phyloP scores from a whole-genome alignment of 2,797 vertebrate species.

The Premnoplex brunnescens region DNA sequence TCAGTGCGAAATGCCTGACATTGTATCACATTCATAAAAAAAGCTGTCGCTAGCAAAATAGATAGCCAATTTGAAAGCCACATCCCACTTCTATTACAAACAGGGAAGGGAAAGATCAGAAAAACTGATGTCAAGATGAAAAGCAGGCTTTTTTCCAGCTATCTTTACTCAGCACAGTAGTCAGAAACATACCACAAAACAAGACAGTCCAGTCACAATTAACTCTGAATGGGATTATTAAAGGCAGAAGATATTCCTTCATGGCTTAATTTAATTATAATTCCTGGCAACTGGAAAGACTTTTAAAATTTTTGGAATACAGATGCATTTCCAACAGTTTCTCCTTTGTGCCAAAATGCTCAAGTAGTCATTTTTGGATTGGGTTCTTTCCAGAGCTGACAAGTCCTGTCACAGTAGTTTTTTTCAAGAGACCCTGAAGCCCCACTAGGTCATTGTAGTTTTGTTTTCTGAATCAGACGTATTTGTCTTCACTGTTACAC shows the following conservation, averaged over 20 bases:
- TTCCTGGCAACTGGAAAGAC: not conserved
- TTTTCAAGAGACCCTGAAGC: not conserved
- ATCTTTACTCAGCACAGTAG: not conserved
- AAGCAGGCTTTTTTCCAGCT: not conserved
- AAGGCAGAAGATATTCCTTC: not conserved
- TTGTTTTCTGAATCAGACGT: not conserved
- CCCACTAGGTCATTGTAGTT: not conserved
- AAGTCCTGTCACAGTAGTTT: not conserved
- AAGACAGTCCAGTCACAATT: not conserved
- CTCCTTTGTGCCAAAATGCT: not conserved
- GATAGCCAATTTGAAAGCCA: slow-evolving; percentile 8
- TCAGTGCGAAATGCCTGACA: slow-evolving; percentile 18
- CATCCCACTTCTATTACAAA: not conserved
- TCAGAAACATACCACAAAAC: not conserved
- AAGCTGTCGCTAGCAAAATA: slow-evolving; percentile 15
- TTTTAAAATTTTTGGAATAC: not conserved
- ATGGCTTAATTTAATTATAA: not conserved
- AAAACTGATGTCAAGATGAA: not conserved
- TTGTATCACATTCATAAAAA: slow-evolving; percentile 46
- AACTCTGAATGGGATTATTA: not conserved
- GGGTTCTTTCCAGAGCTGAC: not conserved
- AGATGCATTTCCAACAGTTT: not conserved
- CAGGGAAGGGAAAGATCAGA: not conserved
- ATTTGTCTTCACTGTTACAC: not conserved
- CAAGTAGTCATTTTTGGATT: not conserved